These are phyloP conservation scores for Stigmatopora argus DNA, from an alignment of 2,113 vertebrate species.

Conservation along the genomic window DNA sequence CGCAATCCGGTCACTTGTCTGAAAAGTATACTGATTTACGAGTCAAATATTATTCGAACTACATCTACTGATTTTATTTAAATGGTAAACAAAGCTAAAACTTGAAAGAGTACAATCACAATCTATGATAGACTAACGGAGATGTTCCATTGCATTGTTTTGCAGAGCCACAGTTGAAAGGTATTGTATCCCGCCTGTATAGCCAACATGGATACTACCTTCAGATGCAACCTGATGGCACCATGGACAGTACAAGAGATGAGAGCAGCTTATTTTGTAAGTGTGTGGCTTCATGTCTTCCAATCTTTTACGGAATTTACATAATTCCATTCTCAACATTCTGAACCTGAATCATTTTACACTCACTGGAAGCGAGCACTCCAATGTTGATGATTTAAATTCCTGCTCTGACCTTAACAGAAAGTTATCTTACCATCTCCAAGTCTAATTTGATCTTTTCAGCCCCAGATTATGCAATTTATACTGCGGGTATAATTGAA, in stretches of 20 bases:
- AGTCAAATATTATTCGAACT: not conserved
- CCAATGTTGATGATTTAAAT: constrained; percentile 11
- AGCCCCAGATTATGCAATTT: constrained; percentile 14
- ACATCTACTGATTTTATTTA: not conserved
- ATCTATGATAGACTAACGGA: not conserved
- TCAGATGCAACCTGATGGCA: constrained; percentile 81
- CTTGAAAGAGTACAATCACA: not conserved
- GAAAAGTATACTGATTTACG: not conserved
- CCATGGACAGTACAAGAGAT: constrained; percentile 79
- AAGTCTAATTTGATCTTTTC: constrained; percentile 21
- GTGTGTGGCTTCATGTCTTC: constrained; percentile 25
- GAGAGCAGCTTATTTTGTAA: constrained; percentile 76
- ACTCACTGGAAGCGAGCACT: not conserved
- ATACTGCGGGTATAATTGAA: constrained; percentile 8
- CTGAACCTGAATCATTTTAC: not conserved
- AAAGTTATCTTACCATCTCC: constrained; percentile 33
- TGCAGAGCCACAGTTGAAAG: constrained; percentile 85
- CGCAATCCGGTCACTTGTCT: not conserved
- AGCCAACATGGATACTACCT: constrained; percentile 85
- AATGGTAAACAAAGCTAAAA: not conserved
- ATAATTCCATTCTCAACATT: not conserved
- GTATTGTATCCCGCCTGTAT: constrained; percentile 83
- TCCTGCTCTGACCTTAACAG: constrained; percentile 15
- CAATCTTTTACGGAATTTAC: not conserved
- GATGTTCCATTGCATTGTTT: constrained; percentile 19